A percentile compares a stretch with the other conserved stretches of the same genome.
Conservation (phyloP, 1,140 invertebrate genomes). For the Aphidius ervi region DNA sequence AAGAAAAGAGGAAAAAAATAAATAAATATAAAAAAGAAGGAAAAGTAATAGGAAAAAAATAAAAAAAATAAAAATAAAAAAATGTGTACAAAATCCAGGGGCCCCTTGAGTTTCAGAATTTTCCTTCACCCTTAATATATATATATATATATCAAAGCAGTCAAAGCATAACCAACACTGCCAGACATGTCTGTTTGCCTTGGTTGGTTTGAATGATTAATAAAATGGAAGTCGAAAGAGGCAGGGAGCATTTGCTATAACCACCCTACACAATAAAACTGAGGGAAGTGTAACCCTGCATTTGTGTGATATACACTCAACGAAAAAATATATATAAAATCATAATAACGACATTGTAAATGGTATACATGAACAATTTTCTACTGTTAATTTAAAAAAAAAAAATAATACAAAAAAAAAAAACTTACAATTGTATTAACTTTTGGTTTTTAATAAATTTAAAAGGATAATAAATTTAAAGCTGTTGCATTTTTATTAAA, state of each 20-base stretch:
- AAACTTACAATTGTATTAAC: too few species aligned
- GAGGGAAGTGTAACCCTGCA: too few species aligned
- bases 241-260: too few species aligned
- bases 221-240: constrained; percentile 5
- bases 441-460: too few species aligned
- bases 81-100: neutral
- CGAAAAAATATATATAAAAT: too few species aligned
- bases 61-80: neutral
- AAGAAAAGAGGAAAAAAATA: neutral
- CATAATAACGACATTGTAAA: too few species aligned
- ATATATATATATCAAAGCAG: neutral
- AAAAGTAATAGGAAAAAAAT: neutral
- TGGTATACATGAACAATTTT: too few species aligned
- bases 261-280: neutral
- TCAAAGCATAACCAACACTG: neutral
- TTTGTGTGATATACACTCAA: too few species aligned
- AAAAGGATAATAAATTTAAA: too few species aligned
- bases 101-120: neutral
- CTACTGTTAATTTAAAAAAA: too few species aligned
- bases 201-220: constrained; percentile 21
- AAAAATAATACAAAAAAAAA: too few species aligned
- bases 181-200: constrained; percentile 13
- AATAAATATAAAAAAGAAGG: neutral
- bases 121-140: constrained; percentile 3
- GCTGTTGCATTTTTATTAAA: too few species aligned